A percentile compares a stretch with the other conserved stretches of the same genome.
Evolutionary conservation across 2,113 vertebrate genomes (phyloP).

Genomic region (Strix aluco): DNA sequence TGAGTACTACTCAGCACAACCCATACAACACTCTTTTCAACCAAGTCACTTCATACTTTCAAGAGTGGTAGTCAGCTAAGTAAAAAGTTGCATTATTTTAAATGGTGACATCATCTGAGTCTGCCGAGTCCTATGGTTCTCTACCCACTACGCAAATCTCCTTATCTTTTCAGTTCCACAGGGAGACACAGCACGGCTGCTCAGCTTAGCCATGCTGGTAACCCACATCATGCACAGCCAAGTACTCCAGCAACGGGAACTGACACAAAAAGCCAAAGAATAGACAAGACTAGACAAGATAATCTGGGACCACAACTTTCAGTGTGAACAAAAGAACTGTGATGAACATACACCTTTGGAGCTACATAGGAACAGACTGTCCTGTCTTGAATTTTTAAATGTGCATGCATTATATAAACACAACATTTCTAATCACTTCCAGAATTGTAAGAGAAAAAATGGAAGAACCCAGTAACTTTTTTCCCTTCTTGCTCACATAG

Average conservation of each 20-base stretch:
- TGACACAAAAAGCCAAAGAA: background rate
- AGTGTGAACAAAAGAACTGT: background rate
- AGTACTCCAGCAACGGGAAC: background rate
- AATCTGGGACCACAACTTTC: background rate
- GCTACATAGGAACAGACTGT: background rate
- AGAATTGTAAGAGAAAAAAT: background rate
- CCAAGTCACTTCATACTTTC: background rate
- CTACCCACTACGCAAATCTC: background rate
- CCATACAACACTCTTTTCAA: background rate
- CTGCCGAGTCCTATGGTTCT: background rate
- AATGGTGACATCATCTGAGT: background rate
- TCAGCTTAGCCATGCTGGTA: background rate
- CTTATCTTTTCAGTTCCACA: background rate
- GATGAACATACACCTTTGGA: background rate
- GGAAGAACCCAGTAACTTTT: background rate
- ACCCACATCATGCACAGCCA: rapidly evolving
- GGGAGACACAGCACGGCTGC: background rate
- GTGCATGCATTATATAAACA: background rate
- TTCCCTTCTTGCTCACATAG: background rate
- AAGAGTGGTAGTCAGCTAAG: background rate
- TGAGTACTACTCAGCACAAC: background rate
- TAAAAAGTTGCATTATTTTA: background rate
- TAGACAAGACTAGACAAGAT: background rate
- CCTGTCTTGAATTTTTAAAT: background rate
- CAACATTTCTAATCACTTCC: background rate